Percentiles rank a stretch among this genome's conserved stretches.
Evolutionary conservation across 2,888 invertebrate genomes (phyloP).

Genomic region (Ligdia adustata): DNA sequence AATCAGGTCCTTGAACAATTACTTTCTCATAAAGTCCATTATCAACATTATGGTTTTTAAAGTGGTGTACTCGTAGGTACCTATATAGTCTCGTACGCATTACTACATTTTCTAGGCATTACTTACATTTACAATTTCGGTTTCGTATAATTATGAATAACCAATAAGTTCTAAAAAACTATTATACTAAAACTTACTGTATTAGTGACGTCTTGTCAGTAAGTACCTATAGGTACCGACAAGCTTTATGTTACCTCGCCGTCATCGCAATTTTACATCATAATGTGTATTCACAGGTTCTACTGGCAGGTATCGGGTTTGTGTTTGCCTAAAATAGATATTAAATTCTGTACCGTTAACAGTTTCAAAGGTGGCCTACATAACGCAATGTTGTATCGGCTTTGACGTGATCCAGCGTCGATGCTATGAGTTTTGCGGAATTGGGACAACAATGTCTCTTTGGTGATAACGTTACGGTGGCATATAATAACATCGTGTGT

Average conservation of each 20-base stretch:
- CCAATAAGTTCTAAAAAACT: neutral
- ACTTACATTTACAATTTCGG: too few species aligned
- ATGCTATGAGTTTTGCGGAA: constrained; percentile 6
- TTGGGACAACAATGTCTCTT: neutral
- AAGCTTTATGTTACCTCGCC: constrained; percentile 13
- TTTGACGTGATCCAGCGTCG: constrained; percentile 13
- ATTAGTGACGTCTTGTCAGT: too few species aligned
- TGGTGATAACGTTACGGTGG: neutral
- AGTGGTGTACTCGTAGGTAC: too few species aligned
- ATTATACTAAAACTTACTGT: too few species aligned
- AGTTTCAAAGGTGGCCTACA: constrained; percentile 35
- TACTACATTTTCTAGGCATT: too few species aligned
- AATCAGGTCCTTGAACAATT: too few species aligned
- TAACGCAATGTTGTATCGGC: constrained; percentile 21
- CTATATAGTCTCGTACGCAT: too few species aligned
- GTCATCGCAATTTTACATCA: constrained; percentile 5
- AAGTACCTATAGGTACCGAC: neutral
- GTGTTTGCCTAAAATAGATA: constrained; percentile 28
- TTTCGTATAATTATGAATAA: neutral
- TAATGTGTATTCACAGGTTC: too few species aligned
- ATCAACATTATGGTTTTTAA: too few species aligned
- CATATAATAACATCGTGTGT: neutral
- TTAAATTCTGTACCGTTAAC: constrained; percentile 29
- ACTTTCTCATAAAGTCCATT: too few species aligned
- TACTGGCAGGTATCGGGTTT: constrained; percentile 8